Conservation (phyloP, 1,140 invertebrate species). For the Diprion similis region DNA sequence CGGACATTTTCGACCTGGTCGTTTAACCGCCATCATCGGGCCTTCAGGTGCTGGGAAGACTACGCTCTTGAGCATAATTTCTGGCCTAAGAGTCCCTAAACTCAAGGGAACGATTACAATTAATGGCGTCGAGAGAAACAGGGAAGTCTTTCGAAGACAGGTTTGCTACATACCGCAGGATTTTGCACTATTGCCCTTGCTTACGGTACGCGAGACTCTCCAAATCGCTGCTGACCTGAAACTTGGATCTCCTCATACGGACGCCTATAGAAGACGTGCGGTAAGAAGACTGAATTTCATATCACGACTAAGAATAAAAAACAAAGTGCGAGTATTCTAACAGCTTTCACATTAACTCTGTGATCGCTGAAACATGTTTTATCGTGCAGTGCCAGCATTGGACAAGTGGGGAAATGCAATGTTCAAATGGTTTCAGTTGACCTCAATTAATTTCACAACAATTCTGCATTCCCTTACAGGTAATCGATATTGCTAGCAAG, state of each 20-base stretch:
- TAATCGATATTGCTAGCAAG: conserved; percentile 65
- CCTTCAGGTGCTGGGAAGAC: conserved; percentile 87
- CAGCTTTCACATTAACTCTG: too few relatives aligned
- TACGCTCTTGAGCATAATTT: conserved; percentile 74
- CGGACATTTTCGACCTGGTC: conserved; percentile 66
- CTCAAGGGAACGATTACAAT: conserved; percentile 36
- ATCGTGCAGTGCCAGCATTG: neutral
- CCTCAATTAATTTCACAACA: neutral
- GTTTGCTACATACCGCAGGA: conserved; percentile 75
- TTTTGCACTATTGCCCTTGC: conserved; percentile 69
- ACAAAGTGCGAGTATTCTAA: neutral
- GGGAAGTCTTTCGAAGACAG: conserved; percentile 62
- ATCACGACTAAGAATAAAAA: neutral
- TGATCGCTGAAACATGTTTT: neutral
- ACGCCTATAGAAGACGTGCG: conserved; percentile 13
- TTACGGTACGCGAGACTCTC: conserved; percentile 72
- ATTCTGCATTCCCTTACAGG: conserved; percentile 50
- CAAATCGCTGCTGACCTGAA: conserved; percentile 72
- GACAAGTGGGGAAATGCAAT: neutral
- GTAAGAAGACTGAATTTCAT: conserved; percentile 28
- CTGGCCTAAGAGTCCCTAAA: conserved; percentile 43
- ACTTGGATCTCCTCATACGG: conserved; percentile 39
- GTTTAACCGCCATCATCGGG: conserved; percentile 80
- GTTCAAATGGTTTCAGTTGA: neutral
- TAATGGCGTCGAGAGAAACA: conserved; percentile 34